phyloP scores from a whole-genome alignment of 2,888 invertebrate genomes.

The Heteromyza rotundicornis region DNA sequence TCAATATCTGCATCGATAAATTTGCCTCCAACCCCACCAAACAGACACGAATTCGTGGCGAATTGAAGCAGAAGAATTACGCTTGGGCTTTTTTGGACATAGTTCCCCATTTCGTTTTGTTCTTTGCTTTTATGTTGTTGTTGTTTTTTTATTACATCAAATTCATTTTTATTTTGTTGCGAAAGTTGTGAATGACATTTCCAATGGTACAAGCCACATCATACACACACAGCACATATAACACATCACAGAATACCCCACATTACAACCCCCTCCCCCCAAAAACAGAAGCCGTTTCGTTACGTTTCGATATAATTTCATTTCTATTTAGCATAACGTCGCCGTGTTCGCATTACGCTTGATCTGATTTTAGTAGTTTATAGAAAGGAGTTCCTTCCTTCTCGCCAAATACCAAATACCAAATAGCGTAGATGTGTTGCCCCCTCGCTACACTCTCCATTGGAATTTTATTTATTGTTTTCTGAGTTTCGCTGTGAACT shows the following conservation, averaged over 20 bases:
- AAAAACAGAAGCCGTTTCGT: too few species aligned
- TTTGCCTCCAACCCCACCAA: constrained; percentile 30
- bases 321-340: constrained; percentile 53
- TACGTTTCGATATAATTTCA: constrained; percentile 4
- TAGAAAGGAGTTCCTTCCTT: not conserved
- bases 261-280: too few species aligned
- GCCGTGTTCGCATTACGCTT: constrained; percentile 23
- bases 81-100: constrained; percentile 20
- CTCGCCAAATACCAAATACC: not conserved
- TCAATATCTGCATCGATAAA: constrained; percentile 56
- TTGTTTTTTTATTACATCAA: constrained; percentile 44
- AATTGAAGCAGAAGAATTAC: constrained; percentile 35
- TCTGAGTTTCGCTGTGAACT: not conserved
- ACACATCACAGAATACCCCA: too few species aligned
- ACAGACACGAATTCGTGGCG: constrained; percentile 36
- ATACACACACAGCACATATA: not conserved
- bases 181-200: constrained; percentile 48
- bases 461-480: constrained; percentile 6
- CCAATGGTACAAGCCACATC: not conserved
- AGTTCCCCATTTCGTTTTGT: constrained; percentile 28
- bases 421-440: not conserved
- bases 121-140: constrained; percentile 22
- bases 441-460: not conserved
- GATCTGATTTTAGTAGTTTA: constrained; percentile 6
- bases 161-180: constrained; percentile 47